Evolutionary conservation across 2,888 invertebrate genomes (phyloP).

Genomic region (Galerucella pusilla): DNA sequence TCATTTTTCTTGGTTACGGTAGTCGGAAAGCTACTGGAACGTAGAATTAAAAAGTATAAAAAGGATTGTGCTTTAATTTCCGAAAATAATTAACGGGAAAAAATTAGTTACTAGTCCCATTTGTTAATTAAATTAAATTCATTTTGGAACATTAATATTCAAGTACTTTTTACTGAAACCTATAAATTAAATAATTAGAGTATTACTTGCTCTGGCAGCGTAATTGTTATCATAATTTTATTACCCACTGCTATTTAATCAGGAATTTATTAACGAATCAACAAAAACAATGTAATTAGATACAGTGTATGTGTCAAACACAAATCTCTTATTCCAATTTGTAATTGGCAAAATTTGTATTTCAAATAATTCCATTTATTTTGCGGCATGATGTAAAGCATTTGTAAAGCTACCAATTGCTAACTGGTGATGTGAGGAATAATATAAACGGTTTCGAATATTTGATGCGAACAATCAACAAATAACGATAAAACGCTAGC

Average conservation of each 20-base stretch:
- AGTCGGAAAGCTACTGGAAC: no score
- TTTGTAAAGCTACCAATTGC: neutral
- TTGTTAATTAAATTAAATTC: no score
- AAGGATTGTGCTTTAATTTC: no score
- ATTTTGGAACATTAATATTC: no score
- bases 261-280: constrained; percentile 6
- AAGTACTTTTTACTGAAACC: no score
- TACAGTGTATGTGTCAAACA: neutral
- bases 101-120: no score
- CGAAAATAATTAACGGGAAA: no score
- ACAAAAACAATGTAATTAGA: neutral
- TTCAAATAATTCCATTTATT: neutral
- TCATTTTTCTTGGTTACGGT: no score
- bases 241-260: constrained; percentile 5
- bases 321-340: constrained; percentile 11
- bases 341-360: neutral
- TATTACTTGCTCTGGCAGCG: neutral
- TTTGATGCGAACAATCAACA: neutral
- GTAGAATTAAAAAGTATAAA: no score
- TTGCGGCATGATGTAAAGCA: neutral
- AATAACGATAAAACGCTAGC: neutral
- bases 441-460: neutral
- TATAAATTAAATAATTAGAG: neutral
- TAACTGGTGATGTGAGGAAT: neutral
- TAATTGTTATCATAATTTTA: constrained; percentile 3